A percentile compares a stretch with the other conserved stretches of the same genome.
These are phyloP conservation scores for Andrena dorsata DNA, from an alignment of 2,888 invertebrate genomes.

Conservation along the genomic window DNA sequence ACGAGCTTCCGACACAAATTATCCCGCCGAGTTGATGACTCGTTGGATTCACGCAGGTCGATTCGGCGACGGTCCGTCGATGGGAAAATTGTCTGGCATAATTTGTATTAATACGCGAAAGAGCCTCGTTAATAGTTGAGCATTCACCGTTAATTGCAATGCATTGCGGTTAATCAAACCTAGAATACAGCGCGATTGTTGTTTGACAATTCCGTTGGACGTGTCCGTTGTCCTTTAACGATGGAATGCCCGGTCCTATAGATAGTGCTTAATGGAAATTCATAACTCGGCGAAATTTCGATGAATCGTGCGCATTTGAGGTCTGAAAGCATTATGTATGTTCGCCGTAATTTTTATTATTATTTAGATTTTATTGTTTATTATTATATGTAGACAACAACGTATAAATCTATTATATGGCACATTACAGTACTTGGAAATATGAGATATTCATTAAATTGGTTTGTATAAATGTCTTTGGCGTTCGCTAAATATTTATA, in stretches of 20 bases:
- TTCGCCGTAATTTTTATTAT: constrained; percentile 34
- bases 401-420: constrained; percentile 7
- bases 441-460: constrained; percentile 33
- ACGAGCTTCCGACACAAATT: constrained; percentile 44
- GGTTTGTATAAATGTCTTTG: constrained; percentile 21
- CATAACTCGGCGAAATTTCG: constrained; percentile 27
- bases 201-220: constrained; percentile 26
- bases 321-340: background rate
- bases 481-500: constrained; percentile 9
- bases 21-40: constrained; percentile 38
- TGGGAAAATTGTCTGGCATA: constrained; percentile 43
- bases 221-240: background rate
- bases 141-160: constrained; percentile 50
- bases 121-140: constrained; percentile 53
- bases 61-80: constrained; percentile 20
- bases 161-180: constrained; percentile 51
- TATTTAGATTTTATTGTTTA: constrained; percentile 41
- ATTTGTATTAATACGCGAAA: constrained; percentile 53
- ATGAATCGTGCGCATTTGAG: constrained; percentile 5
- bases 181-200: background rate
- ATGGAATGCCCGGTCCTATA: background rate
- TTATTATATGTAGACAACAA: constrained; percentile 1
- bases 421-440: background rate
- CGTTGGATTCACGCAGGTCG: background rate
- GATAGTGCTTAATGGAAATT: constrained; percentile 23